Evolutionary conservation across 1,140 invertebrate genomes (phyloP).

Genomic region (Ptiloglossa arizonensis): DNA sequence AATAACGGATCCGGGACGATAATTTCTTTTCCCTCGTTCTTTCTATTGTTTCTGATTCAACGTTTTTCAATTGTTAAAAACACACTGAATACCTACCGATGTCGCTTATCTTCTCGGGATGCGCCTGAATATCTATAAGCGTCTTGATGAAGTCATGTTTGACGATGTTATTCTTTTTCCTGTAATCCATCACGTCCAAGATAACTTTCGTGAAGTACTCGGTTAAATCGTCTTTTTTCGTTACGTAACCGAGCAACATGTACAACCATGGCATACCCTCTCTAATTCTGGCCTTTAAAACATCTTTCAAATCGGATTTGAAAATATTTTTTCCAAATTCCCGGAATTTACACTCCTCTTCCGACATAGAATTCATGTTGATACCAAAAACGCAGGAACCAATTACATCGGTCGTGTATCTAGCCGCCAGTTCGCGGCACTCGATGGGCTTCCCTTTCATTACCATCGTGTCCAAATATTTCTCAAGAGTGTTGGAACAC

Average conservation of each 20-base stretch:
- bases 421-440: slow-evolving; percentile 79
- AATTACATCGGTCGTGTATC: slow-evolving; percentile 83
- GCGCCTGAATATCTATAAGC: slow-evolving; percentile 81
- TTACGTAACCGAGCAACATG: slow-evolving; percentile 50
- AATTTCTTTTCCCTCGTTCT: too few species aligned
- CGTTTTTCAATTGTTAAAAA: too few species aligned
- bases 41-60: too few species aligned
- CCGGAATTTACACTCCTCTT: slow-evolving; percentile 80
- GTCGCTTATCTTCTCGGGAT: slow-evolving; percentile 51
- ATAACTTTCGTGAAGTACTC: slow-evolving; percentile 80
- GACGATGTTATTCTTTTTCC: slow-evolving; percentile 79
- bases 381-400: slow-evolving; percentile 73
- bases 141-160: slow-evolving; percentile 84
- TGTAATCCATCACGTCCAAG: slow-evolving; percentile 78
- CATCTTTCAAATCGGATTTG: slow-evolving; percentile 43
- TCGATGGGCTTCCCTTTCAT: slow-evolving; percentile 73
- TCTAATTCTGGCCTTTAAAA: slow-evolving; percentile 48
- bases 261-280: slow-evolving; percentile 62
- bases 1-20: too few species aligned
- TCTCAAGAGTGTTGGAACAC: slow-evolving; percentile 72
- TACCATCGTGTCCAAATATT: slow-evolving; percentile 71
- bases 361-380: slow-evolving; percentile 79
- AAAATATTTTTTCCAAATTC: slow-evolving; percentile 73
- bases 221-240: slow-evolving; percentile 75
- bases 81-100: too few species aligned